Base-by-base conservation (phyloP, 2,888 invertebrate species). In the Odontothrips loti region DNA sequence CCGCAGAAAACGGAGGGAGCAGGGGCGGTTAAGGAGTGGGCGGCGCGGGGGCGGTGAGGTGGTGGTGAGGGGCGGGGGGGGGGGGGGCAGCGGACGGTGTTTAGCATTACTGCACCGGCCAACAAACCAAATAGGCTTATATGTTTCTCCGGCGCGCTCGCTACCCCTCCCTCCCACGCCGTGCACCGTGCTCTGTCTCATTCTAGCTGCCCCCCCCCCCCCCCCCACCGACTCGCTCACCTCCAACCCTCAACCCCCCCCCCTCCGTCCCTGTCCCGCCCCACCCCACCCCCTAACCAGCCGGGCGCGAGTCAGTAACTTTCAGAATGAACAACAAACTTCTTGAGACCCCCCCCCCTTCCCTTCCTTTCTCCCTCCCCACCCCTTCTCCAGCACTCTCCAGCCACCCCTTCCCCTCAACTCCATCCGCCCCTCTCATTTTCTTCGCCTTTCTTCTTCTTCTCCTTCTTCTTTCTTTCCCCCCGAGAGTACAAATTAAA, bases 241-340 rank as follows among this genome's bases (percentile, higher is more conserved):
- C 23, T 23, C 68, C 11, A 23, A n/a, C 68, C 8, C 68, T 23
- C 68, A 11, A 23, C 11, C 1, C 23, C 23, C 11, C 23, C 4
- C 23, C 11, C 23, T 23, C 68, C 11, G n/a, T 23, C 68, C 11
- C 68, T 68, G 9, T 11, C 23, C 11, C 68, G 11, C 68, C 23
- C 68, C 1, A 23, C 23, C 68, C 23, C 68, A 27, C 27, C 23
- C 68, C 68, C 68, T 75, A 12, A 75, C 23, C 68, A 27, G 68
- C 68, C 23, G 27, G 68, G 23, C 68, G 68, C 23, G 68, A 23
- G 68, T 58, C 58, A 58, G 68, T 27, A 75, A 75, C 68, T 75
- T 75, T 75, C 68, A 75, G 68, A 75, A 75, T 75, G 68, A 75
- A 75, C 68, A 75, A 75, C 68, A 75, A 75, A 75, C 68, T 75